A percentile compares a stretch with the other conserved stretches of the same genome.
Conservation (phyloP, 2,113 vertebrate species). For the Carlito syrichta region DNA sequence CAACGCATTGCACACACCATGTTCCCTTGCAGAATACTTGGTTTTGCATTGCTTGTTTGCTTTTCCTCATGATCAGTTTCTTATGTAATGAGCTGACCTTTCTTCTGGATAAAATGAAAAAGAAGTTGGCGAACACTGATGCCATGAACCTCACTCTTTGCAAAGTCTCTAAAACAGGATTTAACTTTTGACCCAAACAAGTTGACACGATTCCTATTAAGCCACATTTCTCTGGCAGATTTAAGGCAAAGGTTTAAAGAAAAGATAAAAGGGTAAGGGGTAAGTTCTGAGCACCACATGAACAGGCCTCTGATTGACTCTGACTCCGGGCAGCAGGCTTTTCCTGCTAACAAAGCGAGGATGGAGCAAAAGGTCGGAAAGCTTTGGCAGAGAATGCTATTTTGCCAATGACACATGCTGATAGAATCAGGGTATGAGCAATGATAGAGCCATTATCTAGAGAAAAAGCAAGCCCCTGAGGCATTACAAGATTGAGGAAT, state of each 20-base stretch:
- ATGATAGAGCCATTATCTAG: conserved; percentile 59
- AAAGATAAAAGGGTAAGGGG: background rate
- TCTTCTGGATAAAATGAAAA: background rate
- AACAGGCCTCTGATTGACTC: conserved; percentile 37
- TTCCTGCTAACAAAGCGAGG: conserved; percentile 38
- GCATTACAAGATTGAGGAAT: background rate
- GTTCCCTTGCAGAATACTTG: background rate
- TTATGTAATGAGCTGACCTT: background rate
- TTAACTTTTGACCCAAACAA: background rate
- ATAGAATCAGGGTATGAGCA: conserved; percentile 57
- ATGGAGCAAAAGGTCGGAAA: conserved; percentile 61
- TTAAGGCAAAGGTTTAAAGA: background rate
- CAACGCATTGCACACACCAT: background rate
- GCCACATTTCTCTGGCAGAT: background rate
- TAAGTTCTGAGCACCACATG: background rate
- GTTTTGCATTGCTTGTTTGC: background rate
- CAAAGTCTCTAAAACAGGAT: conserved; percentile 47
- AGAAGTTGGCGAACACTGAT: background rate
- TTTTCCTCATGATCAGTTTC: background rate
- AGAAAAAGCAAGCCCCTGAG: conserved; percentile 60
- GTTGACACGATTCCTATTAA: background rate
- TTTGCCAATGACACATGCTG: conserved; percentile 58
- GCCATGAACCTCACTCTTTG: background rate
- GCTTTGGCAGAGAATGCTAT: conserved; percentile 15
- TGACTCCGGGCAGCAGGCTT: conserved; percentile 2